phyloP scores from a whole-genome alignment of 2,888 invertebrate species.

The Amphipyra berbera region DNA sequence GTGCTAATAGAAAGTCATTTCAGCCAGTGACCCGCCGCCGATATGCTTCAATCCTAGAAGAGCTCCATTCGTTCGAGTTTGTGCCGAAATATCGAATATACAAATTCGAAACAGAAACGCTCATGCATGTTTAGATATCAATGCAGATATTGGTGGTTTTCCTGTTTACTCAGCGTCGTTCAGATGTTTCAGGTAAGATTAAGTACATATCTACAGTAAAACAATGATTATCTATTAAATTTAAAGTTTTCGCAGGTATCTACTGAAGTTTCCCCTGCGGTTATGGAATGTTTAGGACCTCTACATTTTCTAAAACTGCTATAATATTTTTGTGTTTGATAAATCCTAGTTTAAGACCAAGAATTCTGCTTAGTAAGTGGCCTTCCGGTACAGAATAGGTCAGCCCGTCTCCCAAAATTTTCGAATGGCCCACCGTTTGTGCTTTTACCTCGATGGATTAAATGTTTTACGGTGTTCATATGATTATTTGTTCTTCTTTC shows the following conservation, averaged over 20 bases:
- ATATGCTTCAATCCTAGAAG: slow-evolving; percentile 93
- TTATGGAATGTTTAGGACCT: too few relatives aligned
- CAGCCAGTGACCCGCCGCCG: slow-evolving; percentile 93
- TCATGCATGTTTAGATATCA: slow-evolving; percentile 94
- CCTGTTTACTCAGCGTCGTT: slow-evolving; percentile 89
- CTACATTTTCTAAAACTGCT: too few relatives aligned
- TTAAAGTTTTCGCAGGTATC: too few relatives aligned
- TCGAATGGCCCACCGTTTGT: not conserved
- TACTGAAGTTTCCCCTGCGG: too few relatives aligned
- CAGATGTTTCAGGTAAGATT: slow-evolving; percentile 84
- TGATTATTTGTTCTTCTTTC: slow-evolving; percentile 47
- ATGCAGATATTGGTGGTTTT: slow-evolving; percentile 91
- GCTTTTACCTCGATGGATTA: not conserved
- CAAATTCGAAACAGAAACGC: slow-evolving; percentile 94
- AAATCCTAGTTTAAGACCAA: too few relatives aligned
- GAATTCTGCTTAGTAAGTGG: too few relatives aligned
- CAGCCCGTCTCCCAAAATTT: too few relatives aligned
- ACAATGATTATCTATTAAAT: too few relatives aligned
- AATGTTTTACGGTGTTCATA: not conserved
- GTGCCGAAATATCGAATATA: slow-evolving; percentile 94
- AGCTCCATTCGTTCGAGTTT: slow-evolving; percentile 92
- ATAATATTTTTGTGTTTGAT: too few relatives aligned
- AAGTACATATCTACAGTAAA: not conserved
- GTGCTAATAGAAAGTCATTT: slow-evolving; percentile 62
- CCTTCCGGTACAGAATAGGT: too few relatives aligned